phyloP scores from a whole-genome alignment of 2,888 invertebrate species.

The Cylloceria caligata region DNA sequence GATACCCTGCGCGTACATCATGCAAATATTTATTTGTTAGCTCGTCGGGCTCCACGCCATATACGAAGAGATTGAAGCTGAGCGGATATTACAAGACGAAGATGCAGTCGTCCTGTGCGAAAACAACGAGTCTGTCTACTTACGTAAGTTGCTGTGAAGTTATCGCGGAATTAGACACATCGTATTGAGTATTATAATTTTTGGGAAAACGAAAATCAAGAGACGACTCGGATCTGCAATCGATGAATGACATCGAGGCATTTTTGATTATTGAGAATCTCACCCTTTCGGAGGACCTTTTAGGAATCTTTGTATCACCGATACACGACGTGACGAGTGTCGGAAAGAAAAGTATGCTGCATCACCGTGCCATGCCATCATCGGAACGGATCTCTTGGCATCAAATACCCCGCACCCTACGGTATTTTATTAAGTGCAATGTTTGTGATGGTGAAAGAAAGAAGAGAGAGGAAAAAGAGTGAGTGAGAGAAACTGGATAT shows the following conservation, averaged over 20 bases:
- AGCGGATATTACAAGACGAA: constrained; percentile 22
- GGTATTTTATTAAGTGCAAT: constrained; percentile 8
- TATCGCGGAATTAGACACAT: constrained; percentile 17
- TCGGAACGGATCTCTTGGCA: background rate
- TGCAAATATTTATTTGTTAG: constrained; percentile 56
- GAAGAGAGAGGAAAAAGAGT: background rate
- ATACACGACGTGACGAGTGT: background rate
- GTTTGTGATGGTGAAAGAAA: background rate
- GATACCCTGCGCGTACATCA: constrained; percentile 16
- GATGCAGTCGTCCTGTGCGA: constrained; percentile 9
- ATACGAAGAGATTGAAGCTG: constrained; percentile 21
- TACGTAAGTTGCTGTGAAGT: constrained; percentile 21
- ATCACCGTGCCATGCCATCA: background rate
- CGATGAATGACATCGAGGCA: background rate
- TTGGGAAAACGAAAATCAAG: background rate
- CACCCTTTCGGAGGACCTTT: background rate
- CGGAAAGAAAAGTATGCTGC: background rate
- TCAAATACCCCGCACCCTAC: background rate
- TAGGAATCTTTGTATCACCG: background rate
- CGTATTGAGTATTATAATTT: constrained; percentile 10
- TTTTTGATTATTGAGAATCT: background rate
- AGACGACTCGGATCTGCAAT: background rate
- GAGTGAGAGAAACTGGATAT: constrained; percentile 50
- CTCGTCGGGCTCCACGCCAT: constrained; percentile 20
- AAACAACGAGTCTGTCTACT: constrained; percentile 18